phyloP scores from a whole-genome alignment of 2,888 invertebrate genomes.

The Stegophylla sp. region DNA sequence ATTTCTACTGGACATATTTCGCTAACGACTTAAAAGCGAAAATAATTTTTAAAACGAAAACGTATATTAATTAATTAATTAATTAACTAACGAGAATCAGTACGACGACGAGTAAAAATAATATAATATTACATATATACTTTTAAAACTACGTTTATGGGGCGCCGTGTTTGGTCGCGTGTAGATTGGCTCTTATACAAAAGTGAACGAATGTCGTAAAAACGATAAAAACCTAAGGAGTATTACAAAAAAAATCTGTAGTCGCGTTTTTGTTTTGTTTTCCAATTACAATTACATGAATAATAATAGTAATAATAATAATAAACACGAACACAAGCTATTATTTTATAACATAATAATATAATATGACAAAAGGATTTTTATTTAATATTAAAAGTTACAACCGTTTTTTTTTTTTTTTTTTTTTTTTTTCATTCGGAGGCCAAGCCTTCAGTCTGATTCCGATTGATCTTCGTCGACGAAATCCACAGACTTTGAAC shows the following conservation, averaged over 20 bases:
- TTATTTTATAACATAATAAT: too few species aligned
- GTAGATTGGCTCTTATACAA: conserved; percentile 33
- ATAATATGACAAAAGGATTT: conserved; percentile 20
- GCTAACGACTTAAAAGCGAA: too few species aligned
- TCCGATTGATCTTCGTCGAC: conserved; percentile 48
- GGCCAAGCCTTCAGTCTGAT: conserved; percentile 37
- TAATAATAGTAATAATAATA: neutral
- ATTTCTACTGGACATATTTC: neutral
- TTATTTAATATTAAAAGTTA: conserved; percentile 16
- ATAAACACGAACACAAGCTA: neutral
- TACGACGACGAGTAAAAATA: too few species aligned
- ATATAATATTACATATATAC: too few species aligned
- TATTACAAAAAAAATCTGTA: neutral
- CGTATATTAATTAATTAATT: too few species aligned
- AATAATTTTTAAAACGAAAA: too few species aligned
- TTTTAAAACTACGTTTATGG: neutral
- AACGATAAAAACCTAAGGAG: conserved; percentile 19
- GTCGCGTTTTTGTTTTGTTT: neutral
- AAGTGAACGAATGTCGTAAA: conserved; percentile 4
- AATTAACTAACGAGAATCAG: too few species aligned
- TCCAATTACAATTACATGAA: too few species aligned
- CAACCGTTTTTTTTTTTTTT: neutral
- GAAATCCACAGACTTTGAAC: conserved; percentile 56
- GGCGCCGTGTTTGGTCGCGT: conserved; percentile 19
- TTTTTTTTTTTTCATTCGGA: neutral